Evolutionary conservation across 2,888 invertebrate genomes (phyloP).

Genomic region (Pachydiplax longipennis): DNA sequence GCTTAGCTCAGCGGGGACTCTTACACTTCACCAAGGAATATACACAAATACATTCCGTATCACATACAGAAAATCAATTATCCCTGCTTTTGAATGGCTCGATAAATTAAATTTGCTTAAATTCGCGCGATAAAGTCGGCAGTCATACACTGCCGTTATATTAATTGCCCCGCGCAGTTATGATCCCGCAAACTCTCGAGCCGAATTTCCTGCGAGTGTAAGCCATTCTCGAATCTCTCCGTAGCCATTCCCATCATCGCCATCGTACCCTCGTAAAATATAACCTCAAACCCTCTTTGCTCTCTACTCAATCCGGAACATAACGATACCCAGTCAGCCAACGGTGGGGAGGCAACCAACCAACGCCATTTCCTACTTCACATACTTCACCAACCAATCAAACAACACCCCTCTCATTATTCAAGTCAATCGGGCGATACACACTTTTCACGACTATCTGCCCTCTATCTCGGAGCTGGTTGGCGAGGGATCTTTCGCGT

Average conservation of each 20-base stretch:
- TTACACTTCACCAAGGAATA: too few species aligned
- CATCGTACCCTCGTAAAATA: neutral
- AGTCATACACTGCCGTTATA: neutral
- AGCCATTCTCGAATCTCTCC: neutral
- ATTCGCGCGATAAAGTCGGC: neutral
- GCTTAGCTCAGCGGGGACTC: too few species aligned
- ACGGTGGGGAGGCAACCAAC: neutral
- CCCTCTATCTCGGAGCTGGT: neutral
- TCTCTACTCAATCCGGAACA: neutral
- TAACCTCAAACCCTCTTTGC: neutral
- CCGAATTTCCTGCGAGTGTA: neutral
- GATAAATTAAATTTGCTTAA: neutral
- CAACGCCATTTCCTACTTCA: neutral
- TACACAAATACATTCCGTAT: too few species aligned
- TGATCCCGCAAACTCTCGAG: neutral
- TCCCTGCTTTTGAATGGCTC: neutral
- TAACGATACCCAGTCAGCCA: neutral
- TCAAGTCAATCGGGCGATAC: slow-evolving; percentile 18
- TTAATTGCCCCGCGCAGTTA: neutral
- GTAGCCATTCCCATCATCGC: neutral
- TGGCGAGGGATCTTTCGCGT: neutral
- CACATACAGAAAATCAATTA: too few species aligned
- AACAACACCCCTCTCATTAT: slow-evolving; percentile 2
- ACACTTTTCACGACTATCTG: neutral
- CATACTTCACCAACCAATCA: neutral